phyloP scores from a whole-genome alignment of 2,113 vertebrate species.

The Probosciger aterrimus region DNA sequence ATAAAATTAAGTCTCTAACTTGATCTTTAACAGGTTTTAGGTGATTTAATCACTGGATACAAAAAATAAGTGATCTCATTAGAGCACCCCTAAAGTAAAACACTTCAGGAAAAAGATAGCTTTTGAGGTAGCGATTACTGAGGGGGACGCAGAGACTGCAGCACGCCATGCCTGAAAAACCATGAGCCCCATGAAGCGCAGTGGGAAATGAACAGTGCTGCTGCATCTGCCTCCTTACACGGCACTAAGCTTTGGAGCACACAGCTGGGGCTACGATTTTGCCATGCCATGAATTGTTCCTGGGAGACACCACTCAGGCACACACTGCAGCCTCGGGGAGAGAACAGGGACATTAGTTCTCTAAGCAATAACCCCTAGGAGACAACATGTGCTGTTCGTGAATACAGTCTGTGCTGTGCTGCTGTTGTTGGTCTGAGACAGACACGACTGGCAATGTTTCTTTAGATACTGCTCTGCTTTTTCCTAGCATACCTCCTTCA shows the following conservation, averaged over 20 bases:
- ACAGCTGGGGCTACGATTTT: fast-evolving
- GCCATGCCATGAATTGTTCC: background rate
- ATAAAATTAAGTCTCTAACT: background rate
- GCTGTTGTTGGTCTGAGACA: background rate
- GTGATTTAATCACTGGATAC: background rate
- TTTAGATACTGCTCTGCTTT: background rate
- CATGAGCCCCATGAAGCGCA: background rate
- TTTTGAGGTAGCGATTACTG: background rate
- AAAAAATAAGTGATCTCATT: background rate
- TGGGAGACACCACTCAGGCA: background rate
- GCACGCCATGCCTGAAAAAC: background rate
- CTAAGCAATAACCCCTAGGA: background rate
- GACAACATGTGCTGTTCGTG: background rate
- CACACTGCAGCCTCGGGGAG: background rate
- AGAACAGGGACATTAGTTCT: background rate
- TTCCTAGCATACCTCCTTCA: background rate
- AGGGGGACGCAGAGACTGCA: background rate
- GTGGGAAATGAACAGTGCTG: background rate
- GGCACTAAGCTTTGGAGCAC: background rate
- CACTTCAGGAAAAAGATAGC: background rate
- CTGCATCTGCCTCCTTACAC: fast-evolving
- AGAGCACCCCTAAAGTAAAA: background rate
- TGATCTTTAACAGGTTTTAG: background rate
- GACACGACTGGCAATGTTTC: background rate
- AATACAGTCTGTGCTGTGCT: background rate